These are phyloP conservation scores for Piscicola geometra DNA, from an alignment of 2,888 invertebrate species.

Conservation along the genomic window DNA sequence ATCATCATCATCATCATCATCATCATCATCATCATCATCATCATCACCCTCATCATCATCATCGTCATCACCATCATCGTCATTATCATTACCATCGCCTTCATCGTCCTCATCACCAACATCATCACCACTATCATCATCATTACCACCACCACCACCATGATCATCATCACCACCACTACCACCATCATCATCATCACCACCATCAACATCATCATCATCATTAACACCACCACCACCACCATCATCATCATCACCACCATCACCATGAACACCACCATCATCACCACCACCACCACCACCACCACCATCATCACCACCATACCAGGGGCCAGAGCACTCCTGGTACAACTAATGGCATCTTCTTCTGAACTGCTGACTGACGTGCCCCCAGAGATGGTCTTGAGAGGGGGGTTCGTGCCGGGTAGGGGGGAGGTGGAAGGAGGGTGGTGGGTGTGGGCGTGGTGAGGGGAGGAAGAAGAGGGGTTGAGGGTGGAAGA, in stretches of 20 bases:
- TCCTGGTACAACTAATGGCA: not conserved
- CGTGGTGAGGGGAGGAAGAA: not conserved
- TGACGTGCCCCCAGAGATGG: not conserved
- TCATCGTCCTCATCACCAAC: constrained; percentile 7
- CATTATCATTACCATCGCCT: not conserved
- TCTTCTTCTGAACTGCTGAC: constrained; percentile 32
- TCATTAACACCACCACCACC: too few species aligned
- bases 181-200: too few species aligned
- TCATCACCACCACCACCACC: not conserved
- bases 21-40: constrained; percentile 22
- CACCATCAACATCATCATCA: too few species aligned
- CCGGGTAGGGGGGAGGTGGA: not conserved
- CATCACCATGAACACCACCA: not conserved
- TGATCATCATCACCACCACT: too few species aligned
- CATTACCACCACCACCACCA: too few species aligned
- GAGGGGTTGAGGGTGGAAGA: too few species aligned
- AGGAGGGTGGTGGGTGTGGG: constrained; percentile 2
- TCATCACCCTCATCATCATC: constrained; percentile 15
- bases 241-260: not conserved
- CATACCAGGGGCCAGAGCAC: not conserved
- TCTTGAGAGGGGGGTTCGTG: not conserved
- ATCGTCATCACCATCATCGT: constrained; percentile 14
- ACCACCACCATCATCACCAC: not conserved
- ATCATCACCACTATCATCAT: constrained; percentile 16
- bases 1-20: constrained; percentile 16